phyloP scores from a whole-genome alignment of 2,113 vertebrate genomes.

The Turnix velox region DNA sequence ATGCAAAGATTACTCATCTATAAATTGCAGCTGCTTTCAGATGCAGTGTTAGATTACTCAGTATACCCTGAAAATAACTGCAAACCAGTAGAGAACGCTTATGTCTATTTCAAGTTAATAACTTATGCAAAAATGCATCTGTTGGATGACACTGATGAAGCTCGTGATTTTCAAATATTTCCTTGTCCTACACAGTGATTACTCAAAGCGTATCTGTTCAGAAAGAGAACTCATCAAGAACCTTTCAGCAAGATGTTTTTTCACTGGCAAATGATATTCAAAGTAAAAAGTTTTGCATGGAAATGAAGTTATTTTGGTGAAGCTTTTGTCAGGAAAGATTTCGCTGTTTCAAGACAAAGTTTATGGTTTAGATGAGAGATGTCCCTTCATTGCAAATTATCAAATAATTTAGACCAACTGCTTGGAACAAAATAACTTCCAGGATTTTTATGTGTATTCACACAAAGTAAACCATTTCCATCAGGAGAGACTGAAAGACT shows the following conservation, averaged over 20 bases:
- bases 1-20: constrained; percentile 30
- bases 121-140: constrained; percentile 5
- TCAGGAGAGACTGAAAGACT: not conserved
- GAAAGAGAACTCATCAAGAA: not conserved
- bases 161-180: not conserved
- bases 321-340: not conserved
- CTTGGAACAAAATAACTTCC: not conserved
- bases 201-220: not conserved
- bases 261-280: not conserved
- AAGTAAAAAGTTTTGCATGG: not conserved
- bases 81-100: not conserved
- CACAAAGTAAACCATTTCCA: not conserved
- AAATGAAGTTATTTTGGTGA: not conserved
- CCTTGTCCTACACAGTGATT: not conserved
- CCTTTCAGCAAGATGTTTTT: not conserved
- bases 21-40: constrained; percentile 36
- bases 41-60: not conserved
- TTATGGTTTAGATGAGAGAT: not conserved
- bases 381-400: not conserved
- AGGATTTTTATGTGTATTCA: not conserved
- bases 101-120: not conserved
- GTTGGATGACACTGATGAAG: constrained; percentile 10
- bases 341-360: not conserved
- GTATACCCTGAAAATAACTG: constrained; percentile 11
- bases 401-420: not conserved